Base-by-base conservation (phyloP, 2,113 vertebrate species). In the Perca schrenkii region DNA sequence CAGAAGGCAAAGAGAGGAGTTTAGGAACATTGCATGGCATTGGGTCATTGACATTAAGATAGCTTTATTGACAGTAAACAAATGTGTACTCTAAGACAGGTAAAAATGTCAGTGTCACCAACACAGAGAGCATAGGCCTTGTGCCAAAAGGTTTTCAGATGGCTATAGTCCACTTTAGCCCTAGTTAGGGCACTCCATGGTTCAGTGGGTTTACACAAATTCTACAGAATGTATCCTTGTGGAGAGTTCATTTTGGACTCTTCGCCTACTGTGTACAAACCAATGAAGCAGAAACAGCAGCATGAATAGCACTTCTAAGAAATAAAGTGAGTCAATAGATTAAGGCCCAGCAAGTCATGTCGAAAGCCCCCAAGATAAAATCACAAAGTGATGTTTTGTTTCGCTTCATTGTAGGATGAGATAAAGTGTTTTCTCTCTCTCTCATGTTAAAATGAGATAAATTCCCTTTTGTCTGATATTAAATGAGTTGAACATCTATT, bases 241-340 rank as follows among this genome's bases (percentile, higher is more conserved):
- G 64, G 43, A 56, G 62, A 67, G 82, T 85, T 85, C 52, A 70
- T 85, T 69, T 67, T 67, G 36, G 66, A 56, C 16, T 82, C 34
- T 68, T 81, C 75, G 83, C 56, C 76, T 82, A 36, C 77, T 43
- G 65, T 69, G 75, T 56, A 62, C 25, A 22, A 79, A 66, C 82
- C 81, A 74, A 40, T 77, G 80, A 81, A 83, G 79, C 82, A 68
- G 71, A 85, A 81, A 86, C 43, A 62, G 66, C 58, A 69, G 46
- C 77, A 89, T 69, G 79, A 81, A 92, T 77, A 86, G 71, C 17
- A 61, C 68, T 75, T 75, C 88, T 89, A 79, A 91, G 40, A 88
- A 89, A 73, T 84, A 88, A 77, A 85, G 58, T 43, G 28, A 58
- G 64, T 54, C 65, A 49, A 36, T 54, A 64, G 79, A 74, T 85